Percentiles rank a stretch among this genome's conserved stretches.
Evolutionary conservation across 2,888 invertebrate genomes (phyloP).

Genomic region (Rutpela maculata): DNA sequence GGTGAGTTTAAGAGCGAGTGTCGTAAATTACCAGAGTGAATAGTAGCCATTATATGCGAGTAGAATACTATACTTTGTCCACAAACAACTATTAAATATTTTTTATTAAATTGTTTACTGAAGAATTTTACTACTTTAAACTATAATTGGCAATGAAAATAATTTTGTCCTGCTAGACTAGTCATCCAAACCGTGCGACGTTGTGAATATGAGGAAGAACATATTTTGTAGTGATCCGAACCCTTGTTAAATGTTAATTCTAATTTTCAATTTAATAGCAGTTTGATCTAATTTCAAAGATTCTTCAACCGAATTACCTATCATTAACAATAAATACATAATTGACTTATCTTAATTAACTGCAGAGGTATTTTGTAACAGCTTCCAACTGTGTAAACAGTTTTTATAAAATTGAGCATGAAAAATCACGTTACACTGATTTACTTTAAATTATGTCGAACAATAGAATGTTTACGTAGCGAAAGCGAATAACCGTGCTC

Average conservation of each 20-base stretch:
- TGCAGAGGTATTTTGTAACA: background rate
- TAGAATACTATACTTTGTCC: no score
- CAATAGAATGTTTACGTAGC: conserved; percentile 28
- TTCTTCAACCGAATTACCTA: background rate
- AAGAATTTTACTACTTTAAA: no score
- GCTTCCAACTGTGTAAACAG: conserved; percentile 15
- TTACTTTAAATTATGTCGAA: conserved; percentile 26
- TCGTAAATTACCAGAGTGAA: no score
- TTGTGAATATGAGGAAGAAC: no score
- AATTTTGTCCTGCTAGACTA: no score
- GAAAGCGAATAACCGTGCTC: conserved; percentile 30
- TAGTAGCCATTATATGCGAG: no score
- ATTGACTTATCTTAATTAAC: background rate
- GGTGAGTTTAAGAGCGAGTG: no score
- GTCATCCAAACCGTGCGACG: no score
- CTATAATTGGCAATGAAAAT: no score
- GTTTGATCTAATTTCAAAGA: background rate
- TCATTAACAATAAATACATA: background rate
- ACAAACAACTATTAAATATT: no score
- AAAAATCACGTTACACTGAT: conserved; percentile 34
- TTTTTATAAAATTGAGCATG: conserved; percentile 32
- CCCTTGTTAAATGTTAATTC: background rate
- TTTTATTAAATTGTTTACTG: no score
- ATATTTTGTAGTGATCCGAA: no score
- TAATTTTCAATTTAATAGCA: background rate